A percentile compares a stretch with the other conserved stretches of the same genome.
These are phyloP conservation scores for Icerya purchasi DNA, from an alignment of 2,888 invertebrate species.

Conservation along the genomic window DNA sequence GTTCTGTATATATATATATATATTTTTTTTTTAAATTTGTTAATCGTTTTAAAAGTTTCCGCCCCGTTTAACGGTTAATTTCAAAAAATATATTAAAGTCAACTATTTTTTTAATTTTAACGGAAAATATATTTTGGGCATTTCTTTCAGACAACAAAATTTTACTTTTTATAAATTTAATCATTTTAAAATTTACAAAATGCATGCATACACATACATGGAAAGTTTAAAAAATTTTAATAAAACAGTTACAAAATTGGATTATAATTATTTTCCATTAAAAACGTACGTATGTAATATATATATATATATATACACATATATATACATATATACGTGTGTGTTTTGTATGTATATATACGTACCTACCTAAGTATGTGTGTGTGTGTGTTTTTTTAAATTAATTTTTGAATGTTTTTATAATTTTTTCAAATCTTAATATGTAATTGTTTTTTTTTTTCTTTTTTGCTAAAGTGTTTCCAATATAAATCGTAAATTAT, in stretches of 20 bases:
- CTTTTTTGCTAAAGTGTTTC: too few species aligned
- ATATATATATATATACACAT: neutral
- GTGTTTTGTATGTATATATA: neutral
- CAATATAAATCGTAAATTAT: too few species aligned
- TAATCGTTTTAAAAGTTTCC: neutral
- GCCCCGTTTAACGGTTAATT: neutral
- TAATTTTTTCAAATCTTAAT: too few species aligned
- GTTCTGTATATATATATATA: neutral
- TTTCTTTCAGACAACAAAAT: neutral
- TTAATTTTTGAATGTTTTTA: neutral
- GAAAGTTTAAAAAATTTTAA: too few species aligned
- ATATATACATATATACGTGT: neutral
- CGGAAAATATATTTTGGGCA: neutral
- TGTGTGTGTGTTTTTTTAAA: neutral
- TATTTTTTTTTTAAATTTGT: neutral
- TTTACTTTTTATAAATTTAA: too few species aligned
- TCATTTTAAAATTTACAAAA: too few species aligned
- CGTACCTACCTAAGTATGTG: neutral
- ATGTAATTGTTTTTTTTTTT: too few species aligned
- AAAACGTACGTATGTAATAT: too few species aligned
- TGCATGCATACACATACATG: too few species aligned
- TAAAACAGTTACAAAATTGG: too few species aligned
- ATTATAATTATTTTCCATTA: too few species aligned
- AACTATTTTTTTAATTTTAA: neutral
- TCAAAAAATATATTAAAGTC: slow-evolving; percentile 2